Conservation (phyloP, 2,113 vertebrate genomes). For the Leucoraja erinaceus region DNA sequence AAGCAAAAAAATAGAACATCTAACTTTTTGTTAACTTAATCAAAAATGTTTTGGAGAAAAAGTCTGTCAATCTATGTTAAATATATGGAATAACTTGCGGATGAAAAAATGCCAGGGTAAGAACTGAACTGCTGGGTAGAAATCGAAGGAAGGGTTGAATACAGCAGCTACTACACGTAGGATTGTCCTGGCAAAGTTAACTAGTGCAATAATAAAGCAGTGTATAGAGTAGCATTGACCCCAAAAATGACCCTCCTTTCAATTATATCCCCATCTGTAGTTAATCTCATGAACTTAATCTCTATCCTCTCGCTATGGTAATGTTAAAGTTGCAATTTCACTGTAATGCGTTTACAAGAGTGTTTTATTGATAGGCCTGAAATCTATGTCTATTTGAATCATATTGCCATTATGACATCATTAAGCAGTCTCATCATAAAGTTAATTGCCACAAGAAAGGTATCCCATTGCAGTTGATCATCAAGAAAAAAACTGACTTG, state of each 20-base stretch:
- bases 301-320: not conserved
- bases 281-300: slow-evolving; percentile 29
- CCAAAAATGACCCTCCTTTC: not conserved
- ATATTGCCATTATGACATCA: slow-evolving; percentile 9
- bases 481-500: not conserved
- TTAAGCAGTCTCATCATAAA: slow-evolving; percentile 23
- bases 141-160: not conserved
- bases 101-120: not conserved
- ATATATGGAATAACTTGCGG: not conserved
- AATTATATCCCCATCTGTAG: too few species aligned
- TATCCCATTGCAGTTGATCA: slow-evolving; percentile 25
- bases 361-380: not conserved
- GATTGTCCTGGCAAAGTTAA: not conserved
- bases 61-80: not conserved
- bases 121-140: not conserved
- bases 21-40: slow-evolving; percentile 39
- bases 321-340: not conserved
- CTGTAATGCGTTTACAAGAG: not conserved
- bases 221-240: not conserved
- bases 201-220: not conserved
- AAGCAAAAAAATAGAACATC: slow-evolving; percentile 36
- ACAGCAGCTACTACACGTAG: not conserved
- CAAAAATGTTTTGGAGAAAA: not conserved
- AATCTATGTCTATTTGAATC: slow-evolving; percentile 2
- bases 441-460: slow-evolving; percentile 20